Base-by-base conservation (phyloP, 1,140 invertebrate genomes). In the Papilio glaucus region DNA sequence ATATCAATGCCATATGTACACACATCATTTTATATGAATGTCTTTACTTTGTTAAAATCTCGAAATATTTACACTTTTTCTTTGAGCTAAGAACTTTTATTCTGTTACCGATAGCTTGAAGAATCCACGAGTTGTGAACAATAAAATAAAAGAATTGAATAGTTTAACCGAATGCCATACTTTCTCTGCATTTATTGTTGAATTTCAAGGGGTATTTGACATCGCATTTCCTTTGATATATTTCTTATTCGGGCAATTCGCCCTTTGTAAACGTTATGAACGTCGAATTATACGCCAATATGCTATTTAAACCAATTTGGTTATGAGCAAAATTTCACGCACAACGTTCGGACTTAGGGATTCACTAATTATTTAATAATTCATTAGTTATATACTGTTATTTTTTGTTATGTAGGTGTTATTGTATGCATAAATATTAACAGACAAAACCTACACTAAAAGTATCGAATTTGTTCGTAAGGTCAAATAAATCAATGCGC, bases 171-270 rank as follows among this genome's bases (percentile, higher is more conserved):
- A 68, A 74, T 26, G 38, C 70, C 39, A 29, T 76, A 76, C 75
- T 76, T 79, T 79, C 72, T 71, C 77, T 76, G 68, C 73, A 42
- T 74, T 79, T 76, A 78, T 57, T 57, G 18, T 71, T 75, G 75
- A 74, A 79, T 72, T 79, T 79, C 77, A 79, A 74, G 13, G 72
- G 72, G 71, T 79, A 74, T 76, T 78, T 73, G 77, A 74, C 77
- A 71, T 65, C 26, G 57, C 70, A 49, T 75, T 76, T 76, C 72
- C 69, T 45, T 78, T 76, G 41, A 45, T 65, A 71, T 18, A 72
- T 29, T 53, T 62, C 70, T 61, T 29, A 42, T 1, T 38, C 24
- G 12, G 24, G 18, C 12, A 42, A 6, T 9, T 33, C 29, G 29
- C 6, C 29, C 2, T 6, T 33, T 33, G 2, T 33, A 33, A 33